Base-by-base conservation (phyloP, 2,888 invertebrate species). In the Acronicta leporina region DNA sequence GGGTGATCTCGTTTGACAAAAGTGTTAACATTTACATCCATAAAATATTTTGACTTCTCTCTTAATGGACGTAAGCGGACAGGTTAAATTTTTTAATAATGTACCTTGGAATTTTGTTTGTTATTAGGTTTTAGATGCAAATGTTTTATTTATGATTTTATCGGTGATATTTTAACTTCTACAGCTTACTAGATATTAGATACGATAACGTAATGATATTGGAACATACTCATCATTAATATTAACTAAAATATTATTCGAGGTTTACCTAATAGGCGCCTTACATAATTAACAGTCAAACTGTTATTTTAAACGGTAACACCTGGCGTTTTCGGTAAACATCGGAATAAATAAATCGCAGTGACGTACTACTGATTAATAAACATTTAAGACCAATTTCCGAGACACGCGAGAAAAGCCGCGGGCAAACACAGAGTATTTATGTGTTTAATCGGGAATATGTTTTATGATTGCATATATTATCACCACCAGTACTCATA, bases 31-130 rank as follows among this genome's bases (percentile, higher is more conserved):
- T 91, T 84, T 84, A 85, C 82, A 81, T 80, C 87, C 88, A 89
- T 94, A 93, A 93, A 94, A 94, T 94, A 94, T 94, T 94, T 94
- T 92, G 94, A 94, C 92, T 90, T 86, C 91, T 92, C 86, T 86
- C 85, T 92, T 88, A 90, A 86, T 86, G 73, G 82, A 81, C 76
- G 65, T 85, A 84, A 85, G 81, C 63, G 63, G 87, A 86, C 86
- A 85, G 81, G 78, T 80, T 77, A 71, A 10, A 64, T 81, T 81
- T 82, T 80, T 74, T 74, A 66, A 69, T 62, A 61, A 68, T 52
- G 15, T 53, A 9, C 53, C 43, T 45, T 68, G 59, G 63, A 67
- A 77, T 68, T 77, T 62, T 63, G 67, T 70, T 75, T 66, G 68
- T 63, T 65, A 50, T 55, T 59, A 43, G 49, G 40, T 51, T 54